Conservation (phyloP, 2,113 vertebrate genomes). For the Condylura cristata region DNA sequence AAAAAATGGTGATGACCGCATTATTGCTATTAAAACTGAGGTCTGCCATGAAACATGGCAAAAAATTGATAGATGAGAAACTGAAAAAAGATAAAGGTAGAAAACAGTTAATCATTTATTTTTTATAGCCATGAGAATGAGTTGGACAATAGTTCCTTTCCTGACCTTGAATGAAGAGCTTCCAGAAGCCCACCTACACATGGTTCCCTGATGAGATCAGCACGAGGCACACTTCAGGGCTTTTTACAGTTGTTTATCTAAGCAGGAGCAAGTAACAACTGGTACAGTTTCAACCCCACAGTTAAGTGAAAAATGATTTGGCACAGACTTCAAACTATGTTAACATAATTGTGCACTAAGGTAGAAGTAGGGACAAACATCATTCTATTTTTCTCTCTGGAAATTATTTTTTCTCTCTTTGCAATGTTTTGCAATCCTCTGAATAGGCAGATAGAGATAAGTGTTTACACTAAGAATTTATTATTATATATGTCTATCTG, state of each 20-base stretch:
- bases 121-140: not conserved
- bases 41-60: not conserved
- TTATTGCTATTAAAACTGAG: not conserved
- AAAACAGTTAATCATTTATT: not conserved
- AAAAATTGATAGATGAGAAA: not conserved
- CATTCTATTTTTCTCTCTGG: not conserved
- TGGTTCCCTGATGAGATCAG: constrained; percentile 65
- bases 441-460: not conserved
- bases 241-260: constrained; percentile 61
- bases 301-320: constrained; percentile 59
- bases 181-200: constrained; percentile 48
- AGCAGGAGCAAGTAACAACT: constrained; percentile 59
- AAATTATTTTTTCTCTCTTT: constrained; percentile 38
- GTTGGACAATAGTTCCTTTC: constrained; percentile 45
- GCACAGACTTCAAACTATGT: constrained; percentile 57
- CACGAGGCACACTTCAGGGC: not conserved
- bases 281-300: constrained; percentile 44
- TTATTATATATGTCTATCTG: not conserved
- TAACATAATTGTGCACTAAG: not conserved
- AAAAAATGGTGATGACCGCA: not conserved
- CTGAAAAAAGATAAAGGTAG: not conserved
- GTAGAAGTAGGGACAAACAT: not conserved
- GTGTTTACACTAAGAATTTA: not conserved
- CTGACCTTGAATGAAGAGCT: constrained; percentile 5
- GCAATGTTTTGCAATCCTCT: not conserved